Conservation (phyloP, 2,113 vertebrate genomes). For the Lepus europaeus region DNA sequence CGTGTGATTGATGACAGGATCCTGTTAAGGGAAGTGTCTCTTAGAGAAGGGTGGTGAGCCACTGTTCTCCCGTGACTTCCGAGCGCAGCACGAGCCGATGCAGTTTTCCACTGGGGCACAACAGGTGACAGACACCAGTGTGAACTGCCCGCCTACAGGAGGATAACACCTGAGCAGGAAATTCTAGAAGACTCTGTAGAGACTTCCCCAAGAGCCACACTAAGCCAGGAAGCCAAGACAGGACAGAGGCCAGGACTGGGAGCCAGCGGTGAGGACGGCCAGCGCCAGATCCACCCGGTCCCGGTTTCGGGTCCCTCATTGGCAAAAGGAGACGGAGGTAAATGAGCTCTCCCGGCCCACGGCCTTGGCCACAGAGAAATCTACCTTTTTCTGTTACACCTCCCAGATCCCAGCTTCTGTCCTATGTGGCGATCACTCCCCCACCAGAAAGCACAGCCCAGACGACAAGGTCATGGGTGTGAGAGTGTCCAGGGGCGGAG, state of each 20-base stretch:
- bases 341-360: neutral
- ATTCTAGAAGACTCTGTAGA: neutral
- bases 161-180: neutral
- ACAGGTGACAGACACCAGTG: slow-evolving; percentile 23
- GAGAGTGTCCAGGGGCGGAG: neutral
- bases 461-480: neutral
- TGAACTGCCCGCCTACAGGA: neutral
- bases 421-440: neutral
- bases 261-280: neutral
- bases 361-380: neutral
- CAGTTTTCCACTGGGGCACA: slow-evolving; percentile 53
- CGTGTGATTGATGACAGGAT: slow-evolving; percentile 61
- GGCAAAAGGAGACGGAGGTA: neutral
- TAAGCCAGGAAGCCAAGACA: neutral
- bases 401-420: neutral
- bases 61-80: slow-evolving; percentile 58
- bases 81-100: neutral
- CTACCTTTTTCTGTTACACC: neutral
- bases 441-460: neutral
- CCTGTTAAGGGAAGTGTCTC: slow-evolving; percentile 58
- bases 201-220: neutral
- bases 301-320: neutral
- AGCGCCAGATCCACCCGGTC: neutral
- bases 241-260: neutral
- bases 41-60: slow-evolving; percentile 40